These are phyloP conservation scores for Scomber scombrus DNA, from an alignment of 2,113 vertebrate species.

Conservation along the genomic window DNA sequence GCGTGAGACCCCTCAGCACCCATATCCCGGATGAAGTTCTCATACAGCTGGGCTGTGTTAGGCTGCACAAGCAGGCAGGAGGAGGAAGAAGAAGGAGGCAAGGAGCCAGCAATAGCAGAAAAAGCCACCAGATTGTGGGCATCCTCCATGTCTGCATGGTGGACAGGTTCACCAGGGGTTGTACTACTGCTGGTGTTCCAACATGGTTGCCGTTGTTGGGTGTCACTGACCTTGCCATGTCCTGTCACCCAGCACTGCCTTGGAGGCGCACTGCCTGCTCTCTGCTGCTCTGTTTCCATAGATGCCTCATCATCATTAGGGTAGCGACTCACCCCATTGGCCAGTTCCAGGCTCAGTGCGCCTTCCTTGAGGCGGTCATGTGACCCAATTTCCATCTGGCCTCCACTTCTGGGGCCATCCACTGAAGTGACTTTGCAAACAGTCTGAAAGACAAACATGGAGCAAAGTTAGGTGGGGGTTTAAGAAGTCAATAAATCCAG, in stretches of 20 bases:
- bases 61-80: slow-evolving; percentile 67
- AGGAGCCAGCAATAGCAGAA: slow-evolving; percentile 90
- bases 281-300: slow-evolving; percentile 80
- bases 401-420: slow-evolving; percentile 97
- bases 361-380: slow-evolving; percentile 94
- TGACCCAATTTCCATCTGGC: slow-evolving; percentile 99
- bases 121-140: slow-evolving; percentile 95
- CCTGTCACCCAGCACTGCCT: slow-evolving; percentile 73
- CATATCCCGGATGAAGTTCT: slow-evolving; percentile 94
- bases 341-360: slow-evolving; percentile 88
- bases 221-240: slow-evolving; percentile 79
- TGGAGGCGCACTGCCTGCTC: slow-evolving; percentile 77
- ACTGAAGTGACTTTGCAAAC: slow-evolving; percentile 89
- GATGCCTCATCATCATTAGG: slow-evolving; percentile 78
- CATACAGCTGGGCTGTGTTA: slow-evolving; percentile 88
- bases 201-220: slow-evolving; percentile 74
- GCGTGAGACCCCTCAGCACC: slow-evolving; percentile 73
- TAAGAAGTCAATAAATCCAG: neutral
- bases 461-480: slow-evolving; percentile 29
- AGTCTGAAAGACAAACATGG: slow-evolving; percentile 86
- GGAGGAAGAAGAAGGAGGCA: slow-evolving; percentile 82
- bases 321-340: slow-evolving; percentile 90
- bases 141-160: slow-evolving; percentile 89
- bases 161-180: slow-evolving; percentile 62
- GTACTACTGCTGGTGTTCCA: slow-evolving; percentile 66